These are phyloP conservation scores for Tetraneura akinire DNA, from an alignment of 1,140 invertebrate species.

Conservation along the genomic window DNA sequence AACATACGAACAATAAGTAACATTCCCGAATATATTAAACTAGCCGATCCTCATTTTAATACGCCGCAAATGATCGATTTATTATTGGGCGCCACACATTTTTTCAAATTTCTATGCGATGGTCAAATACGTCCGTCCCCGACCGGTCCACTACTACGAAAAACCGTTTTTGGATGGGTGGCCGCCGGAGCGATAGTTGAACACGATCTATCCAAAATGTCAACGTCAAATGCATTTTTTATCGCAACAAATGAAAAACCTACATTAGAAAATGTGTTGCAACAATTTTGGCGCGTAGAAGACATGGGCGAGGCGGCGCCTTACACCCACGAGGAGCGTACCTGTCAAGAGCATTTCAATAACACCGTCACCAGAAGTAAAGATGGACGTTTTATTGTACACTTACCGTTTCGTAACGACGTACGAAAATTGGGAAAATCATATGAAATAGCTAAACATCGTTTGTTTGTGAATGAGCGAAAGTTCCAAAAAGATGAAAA, in stretches of 20 bases:
- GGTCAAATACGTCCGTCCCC: not conserved
- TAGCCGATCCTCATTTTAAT: not conserved
- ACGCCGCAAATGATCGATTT: not conserved
- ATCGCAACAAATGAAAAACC: too few species aligned
- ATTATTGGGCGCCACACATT: not conserved
- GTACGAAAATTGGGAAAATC: slow-evolving; percentile 1
- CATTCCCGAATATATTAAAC: not conserved
- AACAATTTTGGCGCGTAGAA: too few species aligned
- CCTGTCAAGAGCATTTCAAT: too few species aligned
- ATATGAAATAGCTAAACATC: not conserved
- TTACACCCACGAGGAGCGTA: too few species aligned
- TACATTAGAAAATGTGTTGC: too few species aligned
- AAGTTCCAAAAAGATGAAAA: not conserved
- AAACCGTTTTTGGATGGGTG: not conserved
- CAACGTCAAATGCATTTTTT: too few species aligned
- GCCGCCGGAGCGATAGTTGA: too few species aligned
- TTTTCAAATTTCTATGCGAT: not conserved
- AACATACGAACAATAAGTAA: not conserved
- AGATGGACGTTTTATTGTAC: slow-evolving; percentile 28
- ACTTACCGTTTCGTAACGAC: slow-evolving; percentile 5
- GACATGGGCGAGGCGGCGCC: too few species aligned
- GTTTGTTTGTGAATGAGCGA: slow-evolving; percentile 8
- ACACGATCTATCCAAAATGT: too few species aligned
- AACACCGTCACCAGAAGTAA: too few species aligned
- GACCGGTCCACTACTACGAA: not conserved